Evolutionary conservation across 2,797 vertebrate species (phyloP), one percentile per base, ranked within the genome.

Genomic region (Salarias fasciatus): DNA sequence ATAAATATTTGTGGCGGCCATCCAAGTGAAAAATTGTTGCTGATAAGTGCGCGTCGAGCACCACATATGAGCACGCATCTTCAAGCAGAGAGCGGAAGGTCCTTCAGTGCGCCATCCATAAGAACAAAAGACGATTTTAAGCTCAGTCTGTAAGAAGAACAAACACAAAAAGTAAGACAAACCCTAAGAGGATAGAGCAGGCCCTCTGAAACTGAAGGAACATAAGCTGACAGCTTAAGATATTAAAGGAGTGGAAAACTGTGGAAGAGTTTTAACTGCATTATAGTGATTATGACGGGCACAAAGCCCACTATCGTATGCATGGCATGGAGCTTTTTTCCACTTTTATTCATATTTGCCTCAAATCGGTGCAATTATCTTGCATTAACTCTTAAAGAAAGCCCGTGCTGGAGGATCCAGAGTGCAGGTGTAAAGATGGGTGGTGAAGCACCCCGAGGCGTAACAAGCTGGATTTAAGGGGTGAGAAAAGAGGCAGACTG

Each of bases 41-140:
- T 38, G 7, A 38, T 15, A 12, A 5, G 4, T 6, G n/a, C 4
- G 14, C 45, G 15, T 14, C 41, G 38, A 14, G 18, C 3, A 14
- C 9, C 42, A 2, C 42, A 11, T 14, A 43, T 10, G 36, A 29
- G 48, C 31, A 48, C 29, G 18, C 28, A n/a, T 13, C 36, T 14
- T 42, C 13, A 13, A 4, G 1, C 2, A 6, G 36, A 13, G 44
- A 42, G 10, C 43, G 31, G 2, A 45, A 56, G 53, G 28, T 47
- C 11, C 11, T 18, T 28, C 3, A 28, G 44, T 48, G 54, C 37
- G 46, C 55, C 59, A 54, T 77, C 70, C 60, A 61, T 11, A 1
- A 59, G 55, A 71, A 74, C 59, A 68, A 58, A 74, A 74, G 12
- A 35, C 18, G 33, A 57, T 37, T 15, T 53, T 35, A 52, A 56